Conservation (phyloP, 1,140 invertebrate genomes). For the Aplysia californica region DNA sequence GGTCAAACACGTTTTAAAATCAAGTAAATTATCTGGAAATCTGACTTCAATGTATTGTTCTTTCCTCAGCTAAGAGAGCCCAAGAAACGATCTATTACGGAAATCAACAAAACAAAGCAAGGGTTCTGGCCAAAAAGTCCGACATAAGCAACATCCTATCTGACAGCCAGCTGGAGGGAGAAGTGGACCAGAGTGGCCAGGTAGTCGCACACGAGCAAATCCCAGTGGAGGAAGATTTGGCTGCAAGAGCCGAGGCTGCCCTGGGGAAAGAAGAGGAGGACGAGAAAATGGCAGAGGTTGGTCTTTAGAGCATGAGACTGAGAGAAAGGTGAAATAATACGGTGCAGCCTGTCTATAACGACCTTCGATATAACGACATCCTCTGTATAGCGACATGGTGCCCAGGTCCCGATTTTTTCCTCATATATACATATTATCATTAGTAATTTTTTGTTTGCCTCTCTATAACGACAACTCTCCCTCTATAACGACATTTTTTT, state of each 20-base stretch:
- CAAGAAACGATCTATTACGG: slow-evolving; percentile 46
- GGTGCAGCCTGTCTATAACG: too few species aligned
- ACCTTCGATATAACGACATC: too few species aligned
- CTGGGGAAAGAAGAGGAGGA: neutral
- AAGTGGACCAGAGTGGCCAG: neutral
- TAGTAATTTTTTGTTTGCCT: neutral
- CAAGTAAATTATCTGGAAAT: too few species aligned
- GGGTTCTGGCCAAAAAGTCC: slow-evolving; percentile 28
- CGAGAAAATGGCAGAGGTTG: slow-evolving; percentile 7
- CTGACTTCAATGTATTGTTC: too few species aligned
- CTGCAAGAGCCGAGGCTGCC: slow-evolving; percentile 4
- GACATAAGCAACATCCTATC: slow-evolving; percentile 11
- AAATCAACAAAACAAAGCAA: slow-evolving; percentile 49
- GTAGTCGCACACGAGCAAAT: neutral
- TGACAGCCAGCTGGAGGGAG: neutral
- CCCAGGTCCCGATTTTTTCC: too few species aligned
- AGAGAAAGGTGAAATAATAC: neutral
- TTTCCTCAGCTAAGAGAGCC: slow-evolving; percentile 42
- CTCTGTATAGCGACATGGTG: too few species aligned
- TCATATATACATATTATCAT: neutral
- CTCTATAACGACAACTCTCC: too few species aligned
- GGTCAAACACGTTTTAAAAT: too few species aligned
- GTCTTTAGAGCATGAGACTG: neutral
- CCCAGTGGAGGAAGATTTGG: neutral
- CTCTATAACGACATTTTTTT: neutral